Percentiles rank a stretch among this genome's conserved stretches.
These are phyloP conservation scores for Sphenopsis melanotis DNA, from an alignment of 2,797 vertebrate genomes.

Conservation along the genomic window DNA sequence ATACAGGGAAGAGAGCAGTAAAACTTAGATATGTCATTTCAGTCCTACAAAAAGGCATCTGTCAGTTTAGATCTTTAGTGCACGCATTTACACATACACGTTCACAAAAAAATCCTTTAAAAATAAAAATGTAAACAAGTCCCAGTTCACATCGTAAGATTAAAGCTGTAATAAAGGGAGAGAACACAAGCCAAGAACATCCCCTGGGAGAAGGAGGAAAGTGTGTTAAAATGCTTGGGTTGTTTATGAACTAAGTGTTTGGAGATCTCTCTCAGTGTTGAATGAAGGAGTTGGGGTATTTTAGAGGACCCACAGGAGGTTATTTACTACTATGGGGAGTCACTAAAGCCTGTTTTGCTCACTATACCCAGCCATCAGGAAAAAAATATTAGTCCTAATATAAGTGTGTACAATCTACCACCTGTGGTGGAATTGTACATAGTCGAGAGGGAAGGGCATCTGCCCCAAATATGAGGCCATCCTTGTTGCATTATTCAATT, in stretches of 20 bases:
- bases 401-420: not conserved
- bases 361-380: not conserved
- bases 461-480: not conserved
- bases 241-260: conserved; percentile 50
- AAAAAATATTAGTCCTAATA: conserved; percentile 1
- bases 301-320: conserved; percentile 11
- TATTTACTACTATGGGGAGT: not conserved
- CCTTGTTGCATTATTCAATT: conserved; percentile 1
- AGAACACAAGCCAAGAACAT: conserved; percentile 24
- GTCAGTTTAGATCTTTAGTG: conserved; percentile 51
- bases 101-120: conserved; percentile 1
- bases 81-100: not conserved
- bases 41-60: conserved; percentile 64
- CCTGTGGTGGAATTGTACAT: not conserved
- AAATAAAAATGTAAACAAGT: conserved; percentile 62
- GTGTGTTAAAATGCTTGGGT: conserved; percentile 27
- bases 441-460: not conserved
- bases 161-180: conserved; percentile 47
- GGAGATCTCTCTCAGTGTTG: conserved; percentile 10
- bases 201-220: conserved; percentile 34
- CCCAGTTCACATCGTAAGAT: conserved; percentile 27
- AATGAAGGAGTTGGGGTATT: conserved; percentile 34
- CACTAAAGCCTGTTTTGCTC: conserved; percentile 30
- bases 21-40: conserved; percentile 60
- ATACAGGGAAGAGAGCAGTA: conserved; percentile 40